A percentile compares a stretch with the other conserved stretches of the same genome.
phyloP scores from a whole-genome alignment of 2,113 vertebrate genomes.

The Chaetops frenatus region DNA sequence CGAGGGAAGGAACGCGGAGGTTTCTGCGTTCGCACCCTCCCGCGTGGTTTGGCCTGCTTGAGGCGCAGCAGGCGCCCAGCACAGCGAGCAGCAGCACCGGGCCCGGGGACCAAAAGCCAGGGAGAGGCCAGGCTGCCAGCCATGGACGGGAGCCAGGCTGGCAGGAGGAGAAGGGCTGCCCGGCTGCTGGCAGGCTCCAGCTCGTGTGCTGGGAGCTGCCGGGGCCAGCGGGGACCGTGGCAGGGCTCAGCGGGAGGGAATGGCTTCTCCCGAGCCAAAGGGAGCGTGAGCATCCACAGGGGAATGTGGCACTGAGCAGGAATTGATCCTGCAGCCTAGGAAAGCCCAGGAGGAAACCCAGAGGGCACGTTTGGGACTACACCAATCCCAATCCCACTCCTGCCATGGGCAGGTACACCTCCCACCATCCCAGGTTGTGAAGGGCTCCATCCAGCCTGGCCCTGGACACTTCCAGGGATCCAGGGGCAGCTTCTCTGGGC shows the following conservation, averaged over 20 bases:
- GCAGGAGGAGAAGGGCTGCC: neutral
- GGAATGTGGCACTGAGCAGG: accelerated
- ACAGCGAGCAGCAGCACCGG: neutral
- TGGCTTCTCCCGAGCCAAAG: neutral
- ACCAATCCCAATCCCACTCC: neutral
- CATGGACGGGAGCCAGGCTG: accelerated
- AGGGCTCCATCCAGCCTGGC: neutral
- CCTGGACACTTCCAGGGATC: neutral
- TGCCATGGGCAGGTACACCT: neutral
- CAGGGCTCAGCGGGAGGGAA: neutral
- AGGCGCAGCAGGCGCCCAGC: neutral
- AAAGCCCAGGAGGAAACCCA: neutral
- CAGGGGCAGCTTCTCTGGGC: too few relatives aligned
- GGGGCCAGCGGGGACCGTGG: accelerated
- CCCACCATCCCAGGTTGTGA: accelerated
- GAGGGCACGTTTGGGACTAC: neutral
- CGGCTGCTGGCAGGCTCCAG: neutral
- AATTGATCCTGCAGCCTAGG: too few relatives aligned
- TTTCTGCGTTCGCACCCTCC: neutral
- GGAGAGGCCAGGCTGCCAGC: neutral
- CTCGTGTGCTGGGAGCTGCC: neutral
- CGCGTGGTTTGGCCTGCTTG: accelerated
- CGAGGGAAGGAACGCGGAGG: neutral
- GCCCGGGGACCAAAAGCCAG: neutral
- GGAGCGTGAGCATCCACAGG: accelerated